phyloP scores from a whole-genome alignment of 2,113 vertebrate genomes.

The Ptilorrhoa leucosticta region DNA sequence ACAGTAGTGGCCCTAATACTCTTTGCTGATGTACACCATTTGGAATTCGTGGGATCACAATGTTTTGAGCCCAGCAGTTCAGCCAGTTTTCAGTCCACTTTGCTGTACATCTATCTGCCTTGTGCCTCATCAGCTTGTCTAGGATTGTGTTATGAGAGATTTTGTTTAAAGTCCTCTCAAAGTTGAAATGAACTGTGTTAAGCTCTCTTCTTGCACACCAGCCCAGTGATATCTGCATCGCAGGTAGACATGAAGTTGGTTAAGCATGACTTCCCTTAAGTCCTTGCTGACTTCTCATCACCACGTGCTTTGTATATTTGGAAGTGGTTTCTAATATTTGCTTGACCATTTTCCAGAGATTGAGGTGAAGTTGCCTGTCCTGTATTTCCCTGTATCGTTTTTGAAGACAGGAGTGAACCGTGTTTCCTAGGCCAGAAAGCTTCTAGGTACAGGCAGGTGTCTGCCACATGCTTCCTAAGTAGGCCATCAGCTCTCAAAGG shows the following conservation, averaged over 20 bases:
- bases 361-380: not conserved
- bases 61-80: not conserved
- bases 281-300: not conserved
- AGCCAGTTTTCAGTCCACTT: not conserved
- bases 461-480: not conserved
- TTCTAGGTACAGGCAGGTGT: not conserved
- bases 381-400: not conserved
- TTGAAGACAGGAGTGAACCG: not conserved
- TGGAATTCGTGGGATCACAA: not conserved
- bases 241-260: not conserved
- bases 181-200: not conserved
- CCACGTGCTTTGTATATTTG: not conserved
- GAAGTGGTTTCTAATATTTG: not conserved
- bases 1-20: not conserved
- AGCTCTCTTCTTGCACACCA: not conserved
- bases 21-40: not conserved
- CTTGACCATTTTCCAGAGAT: not conserved
- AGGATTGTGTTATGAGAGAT: not conserved
- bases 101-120: not conserved
- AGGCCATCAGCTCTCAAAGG: not conserved
- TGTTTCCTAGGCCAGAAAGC: not conserved
- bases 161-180: not conserved
- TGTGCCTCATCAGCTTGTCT: not conserved
- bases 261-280: not conserved
- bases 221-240: not conserved